These are phyloP conservation scores for Timema cristinae DNA, from an alignment of 2,888 invertebrate genomes.

Conservation along the genomic window DNA sequence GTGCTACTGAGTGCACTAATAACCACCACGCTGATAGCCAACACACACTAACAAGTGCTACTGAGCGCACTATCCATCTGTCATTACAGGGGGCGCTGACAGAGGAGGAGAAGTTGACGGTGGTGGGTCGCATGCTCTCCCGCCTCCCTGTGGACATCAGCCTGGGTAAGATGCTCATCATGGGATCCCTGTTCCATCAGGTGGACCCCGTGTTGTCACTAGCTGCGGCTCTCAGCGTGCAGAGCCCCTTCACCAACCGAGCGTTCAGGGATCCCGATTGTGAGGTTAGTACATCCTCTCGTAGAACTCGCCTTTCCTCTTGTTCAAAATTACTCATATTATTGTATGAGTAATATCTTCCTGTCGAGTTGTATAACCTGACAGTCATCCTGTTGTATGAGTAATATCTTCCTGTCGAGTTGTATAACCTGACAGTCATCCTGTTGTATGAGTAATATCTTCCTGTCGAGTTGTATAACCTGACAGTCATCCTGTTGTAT, in stretches of 20 bases:
- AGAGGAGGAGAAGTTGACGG: slow-evolving; percentile 75
- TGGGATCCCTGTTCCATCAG: slow-evolving; percentile 85
- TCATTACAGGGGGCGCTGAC: slow-evolving; percentile 68
- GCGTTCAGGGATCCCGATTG: slow-evolving; percentile 82
- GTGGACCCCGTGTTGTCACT: slow-evolving; percentile 84
- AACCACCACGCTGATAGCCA: too few relatives aligned
- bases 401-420: too few relatives aligned
- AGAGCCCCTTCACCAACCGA: slow-evolving; percentile 86
- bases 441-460: too few relatives aligned
- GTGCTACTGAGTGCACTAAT: too few relatives aligned
- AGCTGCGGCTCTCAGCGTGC: slow-evolving; percentile 88
- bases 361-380: too few relatives aligned
- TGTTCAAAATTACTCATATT: neutral
- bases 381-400: too few relatives aligned
- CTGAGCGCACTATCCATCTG: too few relatives aligned
- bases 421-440: too few relatives aligned
- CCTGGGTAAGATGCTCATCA: slow-evolving; percentile 92
- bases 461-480: too few relatives aligned
- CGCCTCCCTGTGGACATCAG: slow-evolving; percentile 91
- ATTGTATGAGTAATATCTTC: too few relatives aligned
- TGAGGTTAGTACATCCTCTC: slow-evolving; percentile 51
- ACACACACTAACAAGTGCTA: too few relatives aligned
- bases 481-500: too few relatives aligned
- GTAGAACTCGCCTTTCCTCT: neutral
- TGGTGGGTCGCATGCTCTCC: slow-evolving; percentile 80